Conservation (phyloP, 2,113 vertebrate genomes). For the Meleagris gallopavo region DNA sequence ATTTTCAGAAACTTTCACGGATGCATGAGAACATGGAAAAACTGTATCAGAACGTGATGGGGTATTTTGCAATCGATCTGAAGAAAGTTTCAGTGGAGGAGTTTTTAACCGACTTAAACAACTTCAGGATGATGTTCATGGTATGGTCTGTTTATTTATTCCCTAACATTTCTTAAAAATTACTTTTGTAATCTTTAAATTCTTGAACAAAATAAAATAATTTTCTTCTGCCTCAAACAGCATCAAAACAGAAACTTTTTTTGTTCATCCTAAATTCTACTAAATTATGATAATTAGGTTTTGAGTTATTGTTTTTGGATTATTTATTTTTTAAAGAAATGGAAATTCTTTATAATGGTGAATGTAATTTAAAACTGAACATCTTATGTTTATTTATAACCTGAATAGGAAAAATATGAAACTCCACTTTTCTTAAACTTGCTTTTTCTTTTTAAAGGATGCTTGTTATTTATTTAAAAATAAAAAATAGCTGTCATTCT, state of each 20-base stretch:
- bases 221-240: neutral
- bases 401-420: slow-evolving; percentile 24
- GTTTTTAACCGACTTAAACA: slow-evolving; percentile 92
- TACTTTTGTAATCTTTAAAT: neutral
- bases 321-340: neutral
- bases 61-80: slow-evolving; percentile 89
- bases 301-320: neutral
- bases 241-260: neutral
- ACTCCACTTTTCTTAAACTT: neutral
- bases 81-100: slow-evolving; percentile 96
- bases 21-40: slow-evolving; percentile 91
- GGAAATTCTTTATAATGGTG: neutral
- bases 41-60: slow-evolving; percentile 86
- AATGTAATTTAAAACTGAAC: neutral
- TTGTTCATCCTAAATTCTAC: slow-evolving; percentile 14
- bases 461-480: neutral
- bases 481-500: slow-evolving; percentile 22
- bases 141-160: slow-evolving; percentile 75
- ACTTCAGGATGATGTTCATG: slow-evolving; percentile 92
- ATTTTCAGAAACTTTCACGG: slow-evolving; percentile 86
- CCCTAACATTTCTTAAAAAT: neutral
- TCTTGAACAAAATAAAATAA: neutral
- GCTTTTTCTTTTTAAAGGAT: slow-evolving; percentile 30
- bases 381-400: neutral
- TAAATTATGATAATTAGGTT: neutral